Evolutionary conservation across 2,888 invertebrate species (phyloP).

Genomic region (Lomographa bimaculata): DNA sequence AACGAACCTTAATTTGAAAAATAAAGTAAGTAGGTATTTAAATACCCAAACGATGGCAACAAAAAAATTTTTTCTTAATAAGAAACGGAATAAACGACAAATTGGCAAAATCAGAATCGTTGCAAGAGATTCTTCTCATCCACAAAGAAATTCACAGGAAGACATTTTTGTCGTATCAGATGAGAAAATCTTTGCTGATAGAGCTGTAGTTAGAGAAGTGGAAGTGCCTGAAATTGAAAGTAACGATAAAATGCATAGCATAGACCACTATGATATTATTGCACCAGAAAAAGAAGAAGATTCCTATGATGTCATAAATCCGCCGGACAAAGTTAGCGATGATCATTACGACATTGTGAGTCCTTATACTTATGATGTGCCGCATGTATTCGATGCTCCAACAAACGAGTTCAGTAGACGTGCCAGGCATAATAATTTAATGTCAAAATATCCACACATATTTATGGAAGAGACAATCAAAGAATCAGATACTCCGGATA

Average conservation of each 20-base stretch:
- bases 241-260: slow-evolving; percentile 21
- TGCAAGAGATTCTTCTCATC: slow-evolving; percentile 46
- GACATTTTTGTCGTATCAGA: slow-evolving; percentile 57
- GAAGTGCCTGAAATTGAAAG: slow-evolving; percentile 39
- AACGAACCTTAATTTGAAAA: slow-evolving; percentile 51
- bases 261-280: slow-evolving; percentile 18
- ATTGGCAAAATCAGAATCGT: slow-evolving; percentile 62
- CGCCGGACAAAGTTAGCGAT: slow-evolving; percentile 28
- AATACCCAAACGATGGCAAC: slow-evolving; percentile 53
- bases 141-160: slow-evolving; percentile 48
- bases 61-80: slow-evolving; percentile 49
- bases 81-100: slow-evolving; percentile 59
- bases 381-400: slow-evolving; percentile 17
- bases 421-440: slow-evolving; percentile 51
- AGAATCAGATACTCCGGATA: slow-evolving; percentile 27
- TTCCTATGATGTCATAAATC: slow-evolving; percentile 11
- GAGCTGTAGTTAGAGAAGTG: slow-evolving; percentile 51
- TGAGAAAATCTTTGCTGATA: slow-evolving; percentile 57
- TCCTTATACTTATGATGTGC: slow-evolving; percentile 39
- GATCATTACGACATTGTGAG: slow-evolving; percentile 39
- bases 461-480: slow-evolving; percentile 56
- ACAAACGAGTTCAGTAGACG: slow-evolving; percentile 36
- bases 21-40: slow-evolving; percentile 52
- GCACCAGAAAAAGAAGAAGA: slow-evolving; percentile 19
- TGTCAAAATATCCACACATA: slow-evolving; percentile 71